A percentile compares a stretch with the other conserved stretches of the same genome.
phyloP scores from a whole-genome alignment of 2,797 vertebrate species.

The Crenuchus spilurus region DNA sequence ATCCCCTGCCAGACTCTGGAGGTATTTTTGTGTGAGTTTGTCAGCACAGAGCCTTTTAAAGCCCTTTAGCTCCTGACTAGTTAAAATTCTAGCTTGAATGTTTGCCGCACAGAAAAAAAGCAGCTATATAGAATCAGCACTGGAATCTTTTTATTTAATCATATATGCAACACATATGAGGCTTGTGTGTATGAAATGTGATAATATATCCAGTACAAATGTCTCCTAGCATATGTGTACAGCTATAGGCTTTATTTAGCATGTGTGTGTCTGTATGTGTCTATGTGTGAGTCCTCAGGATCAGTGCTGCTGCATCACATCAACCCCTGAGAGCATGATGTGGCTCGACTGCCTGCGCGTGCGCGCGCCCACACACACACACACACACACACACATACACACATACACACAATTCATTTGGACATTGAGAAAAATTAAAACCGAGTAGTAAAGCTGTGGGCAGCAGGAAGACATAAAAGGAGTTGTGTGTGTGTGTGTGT shows the following conservation, averaged over 20 bases:
- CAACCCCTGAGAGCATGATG: slow-evolving; percentile 44
- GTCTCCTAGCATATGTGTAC: slow-evolving; percentile 14
- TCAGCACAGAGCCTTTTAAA: too few relatives aligned
- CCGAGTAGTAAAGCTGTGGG: slow-evolving; percentile 28
- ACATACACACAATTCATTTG: slow-evolving; percentile 12
- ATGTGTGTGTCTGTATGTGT: slow-evolving; percentile 20
- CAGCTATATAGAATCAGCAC: too few relatives aligned
- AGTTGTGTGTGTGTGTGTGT: not conserved
- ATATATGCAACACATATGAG: too few relatives aligned
- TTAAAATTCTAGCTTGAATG: too few relatives aligned
- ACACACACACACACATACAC: slow-evolving; percentile 47
- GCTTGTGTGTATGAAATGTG: too few relatives aligned
- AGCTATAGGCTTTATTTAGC: slow-evolving; percentile 10
- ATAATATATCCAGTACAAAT: not conserved
- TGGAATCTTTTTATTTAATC: too few relatives aligned
- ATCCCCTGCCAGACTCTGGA: too few relatives aligned
- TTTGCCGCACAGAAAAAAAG: too few relatives aligned
- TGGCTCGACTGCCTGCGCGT: slow-evolving; percentile 8
- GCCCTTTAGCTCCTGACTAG: too few relatives aligned
- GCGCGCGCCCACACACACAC: slow-evolving; percentile 4
- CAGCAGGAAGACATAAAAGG: not conserved
- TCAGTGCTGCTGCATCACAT: slow-evolving; percentile 54
- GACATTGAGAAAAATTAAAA: slow-evolving; percentile 10
- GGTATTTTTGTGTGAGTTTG: too few relatives aligned
- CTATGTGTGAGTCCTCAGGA: slow-evolving; percentile 37